Evolutionary conservation across 2,888 invertebrate species (phyloP), one percentile per base, ranked within the genome.

Genomic region (Cordilura impudica): DNA sequence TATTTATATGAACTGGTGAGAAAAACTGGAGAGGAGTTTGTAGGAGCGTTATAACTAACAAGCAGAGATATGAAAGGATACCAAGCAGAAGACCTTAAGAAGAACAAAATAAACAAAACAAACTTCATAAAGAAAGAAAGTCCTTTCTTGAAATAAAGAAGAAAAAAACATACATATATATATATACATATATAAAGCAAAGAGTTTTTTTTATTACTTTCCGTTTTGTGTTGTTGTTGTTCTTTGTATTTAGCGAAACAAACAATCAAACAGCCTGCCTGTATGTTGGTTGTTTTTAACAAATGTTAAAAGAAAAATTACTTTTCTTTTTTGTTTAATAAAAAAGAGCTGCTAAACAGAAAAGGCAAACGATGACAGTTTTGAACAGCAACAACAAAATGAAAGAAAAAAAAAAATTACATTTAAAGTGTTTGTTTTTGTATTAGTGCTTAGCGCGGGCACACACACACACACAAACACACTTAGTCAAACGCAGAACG

Each of bases 301-400:
- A 78, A 73, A 63, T 72, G 65, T 78, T 73, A 18, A 29, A 73
- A 70, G 73, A 73, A 73, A 73, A 78, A 73, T 73, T 69, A 69
- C 73, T 70, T 78, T 78, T 73, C 67, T n/a, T n/a, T n/a, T n/a
- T n/a, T n/a, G n/a, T n/a, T n/a, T n/a, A n/a, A n/a, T n/a, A n/a
- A 67, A 78, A 73, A 73, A 53, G 73, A 65, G 35, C 56, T 56
- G 51, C 56, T 63, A 69, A 58, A 54, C 54, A 53, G 16, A 54
- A 72, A 54, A 56, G 56, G 58, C 61, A 61, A 76, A 56, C 51
- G 35, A 73, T 51, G 63, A 58, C 67, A 78, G 58, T 60, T 69
- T 78, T 78, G n/a, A 49, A 56, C 67, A 63, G 4, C 66, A 72
- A 49, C 19, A 51, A 29, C 58, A 66, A 7, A 31, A 47, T 6